phyloP scores from a whole-genome alignment of 2,888 invertebrate genomes.

The Pollenia angustigena region DNA sequence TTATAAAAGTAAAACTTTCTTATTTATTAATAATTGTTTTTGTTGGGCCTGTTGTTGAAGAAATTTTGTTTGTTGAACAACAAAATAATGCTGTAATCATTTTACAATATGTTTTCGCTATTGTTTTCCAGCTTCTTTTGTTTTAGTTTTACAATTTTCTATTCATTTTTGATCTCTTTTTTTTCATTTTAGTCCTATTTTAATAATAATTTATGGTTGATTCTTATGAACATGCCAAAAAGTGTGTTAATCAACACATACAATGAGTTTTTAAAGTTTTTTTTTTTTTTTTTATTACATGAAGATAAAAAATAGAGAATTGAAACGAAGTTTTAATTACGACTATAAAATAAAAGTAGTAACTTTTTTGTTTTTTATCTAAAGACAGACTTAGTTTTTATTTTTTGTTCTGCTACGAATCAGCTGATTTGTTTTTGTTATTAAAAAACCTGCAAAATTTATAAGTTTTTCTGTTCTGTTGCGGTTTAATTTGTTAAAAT shows the following conservation, averaged over 20 bases:
- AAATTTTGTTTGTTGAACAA: not conserved
- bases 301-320: not conserved
- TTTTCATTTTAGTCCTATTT: not conserved
- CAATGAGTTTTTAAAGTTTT: not conserved
- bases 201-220: slow-evolving; percentile 30
- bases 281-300: not conserved
- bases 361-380: no score
- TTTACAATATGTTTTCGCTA: slow-evolving; percentile 30
- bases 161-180: not conserved
- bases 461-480: no score
- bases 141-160: slow-evolving; percentile 17
- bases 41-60: not conserved
- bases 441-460: no score
- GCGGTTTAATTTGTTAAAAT: no score
- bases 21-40: slow-evolving; percentile 35
- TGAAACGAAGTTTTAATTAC: not conserved
- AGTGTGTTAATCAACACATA: slow-evolving; percentile 52
- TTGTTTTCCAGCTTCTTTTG: slow-evolving; percentile 39
- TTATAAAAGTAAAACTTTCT: slow-evolving; percentile 35
- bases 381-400: no score
- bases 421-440: no score
- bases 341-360: not conserved
- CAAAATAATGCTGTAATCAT: slow-evolving; percentile 40
- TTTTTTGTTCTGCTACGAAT: no score
- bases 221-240: slow-evolving; percentile 47